Conservation (phyloP, 2,797 vertebrate genomes). For the Eulemur rubriventer region DNA sequence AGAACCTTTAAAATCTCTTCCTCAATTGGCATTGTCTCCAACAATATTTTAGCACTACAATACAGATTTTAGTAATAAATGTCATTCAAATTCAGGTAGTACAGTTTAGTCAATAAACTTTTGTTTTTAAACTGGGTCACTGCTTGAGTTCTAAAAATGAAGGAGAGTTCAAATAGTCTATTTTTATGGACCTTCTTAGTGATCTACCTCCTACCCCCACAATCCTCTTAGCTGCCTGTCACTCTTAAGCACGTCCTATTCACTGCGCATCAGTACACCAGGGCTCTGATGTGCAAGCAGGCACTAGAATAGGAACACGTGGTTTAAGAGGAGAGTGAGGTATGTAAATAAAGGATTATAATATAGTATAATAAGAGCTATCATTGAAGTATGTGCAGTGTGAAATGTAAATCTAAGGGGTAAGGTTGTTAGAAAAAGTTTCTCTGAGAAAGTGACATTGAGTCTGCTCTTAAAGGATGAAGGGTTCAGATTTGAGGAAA, state of each 20-base stretch:
- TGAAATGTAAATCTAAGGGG: not conserved
- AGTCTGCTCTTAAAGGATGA: not conserved
- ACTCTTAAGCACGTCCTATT: not conserved
- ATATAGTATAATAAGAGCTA: not conserved
- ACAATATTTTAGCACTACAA: not conserved
- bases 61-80: not conserved
- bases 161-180: not conserved
- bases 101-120: not conserved
- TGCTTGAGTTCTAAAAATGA: not conserved
- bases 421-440: not conserved
- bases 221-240: not conserved
- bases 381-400: not conserved
- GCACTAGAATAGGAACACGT: not conserved
- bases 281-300: not conserved
- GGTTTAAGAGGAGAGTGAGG: not conserved
- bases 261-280: rapidly evolving
- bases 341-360: not conserved
- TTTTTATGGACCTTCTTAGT: not conserved
- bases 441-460: not conserved
- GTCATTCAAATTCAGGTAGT: not conserved
- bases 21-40: not conserved
- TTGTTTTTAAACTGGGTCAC: not conserved
- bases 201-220: not conserved
- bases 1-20: not conserved
- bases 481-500: not conserved